Percentiles rank a stretch among this genome's conserved stretches.
These are phyloP conservation scores for Orius insidiosus DNA, from an alignment of 1,140 invertebrate genomes.

Conservation along the genomic window DNA sequence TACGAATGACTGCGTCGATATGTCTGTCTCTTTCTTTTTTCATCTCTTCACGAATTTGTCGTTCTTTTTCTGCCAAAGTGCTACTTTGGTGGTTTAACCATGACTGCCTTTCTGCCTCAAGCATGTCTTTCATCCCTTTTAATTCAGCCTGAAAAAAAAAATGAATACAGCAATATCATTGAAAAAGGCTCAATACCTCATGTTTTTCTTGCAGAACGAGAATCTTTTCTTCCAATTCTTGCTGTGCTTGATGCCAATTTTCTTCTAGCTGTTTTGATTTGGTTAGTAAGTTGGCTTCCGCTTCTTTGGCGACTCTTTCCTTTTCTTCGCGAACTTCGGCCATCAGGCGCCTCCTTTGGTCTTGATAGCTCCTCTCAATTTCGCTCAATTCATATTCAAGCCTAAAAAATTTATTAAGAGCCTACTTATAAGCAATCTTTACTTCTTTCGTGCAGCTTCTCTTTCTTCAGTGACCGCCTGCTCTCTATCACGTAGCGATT, in stretches of 20 bases:
- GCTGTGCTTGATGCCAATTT: conserved; percentile 14
- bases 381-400: conserved; percentile 36
- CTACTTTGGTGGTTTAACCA: conserved; percentile 34
- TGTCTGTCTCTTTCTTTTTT: conserved; percentile 42
- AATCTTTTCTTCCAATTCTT: conserved; percentile 10
- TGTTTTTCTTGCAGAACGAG: conserved; percentile 13
- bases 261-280: conserved; percentile 18
- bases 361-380: conserved; percentile 33
- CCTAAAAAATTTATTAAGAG: conserved; percentile 19
- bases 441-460: conserved; percentile 21
- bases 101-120: conserved; percentile 34
- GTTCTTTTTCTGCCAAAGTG: conserved; percentile 36
- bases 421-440: not conserved
- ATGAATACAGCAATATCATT: not conserved
- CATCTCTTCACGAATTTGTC: conserved; percentile 35
- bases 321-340: conserved; percentile 32
- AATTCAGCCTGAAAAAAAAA: conserved; percentile 29
- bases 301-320: conserved; percentile 26
- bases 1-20: conserved; percentile 43
- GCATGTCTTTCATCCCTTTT: conserved; percentile 32
- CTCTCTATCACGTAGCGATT: conserved; percentile 31
- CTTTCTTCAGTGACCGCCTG: conserved; percentile 31
- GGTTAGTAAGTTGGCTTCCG: conserved; percentile 15
- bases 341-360: conserved; percentile 31
- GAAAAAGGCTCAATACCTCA: conserved; percentile 14